phyloP scores from a whole-genome alignment of 2,888 invertebrate genomes.

The Therioaphis trifolii region DNA sequence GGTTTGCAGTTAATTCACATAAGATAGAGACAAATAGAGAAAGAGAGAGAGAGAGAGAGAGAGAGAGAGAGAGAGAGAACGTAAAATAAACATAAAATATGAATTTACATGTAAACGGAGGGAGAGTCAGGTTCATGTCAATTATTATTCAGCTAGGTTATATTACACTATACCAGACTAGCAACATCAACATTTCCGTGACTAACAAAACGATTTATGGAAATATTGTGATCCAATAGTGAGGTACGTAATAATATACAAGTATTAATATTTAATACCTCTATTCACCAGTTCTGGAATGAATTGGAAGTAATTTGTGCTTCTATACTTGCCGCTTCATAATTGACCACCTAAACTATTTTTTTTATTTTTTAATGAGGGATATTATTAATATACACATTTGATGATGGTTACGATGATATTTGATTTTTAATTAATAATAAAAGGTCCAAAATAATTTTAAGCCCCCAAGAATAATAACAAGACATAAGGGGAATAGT shows the following conservation, averaged over 20 bases:
- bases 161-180: slow-evolving; percentile 14
- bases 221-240: not conserved
- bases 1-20: not conserved
- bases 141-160: slow-evolving; percentile 44
- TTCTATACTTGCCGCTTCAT: slow-evolving; percentile 42
- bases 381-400: slow-evolving; percentile 29
- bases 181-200: not conserved
- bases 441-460: slow-evolving; percentile 50
- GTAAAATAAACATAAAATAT: not conserved
- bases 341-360: slow-evolving; percentile 35
- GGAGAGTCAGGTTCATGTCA: slow-evolving; percentile 24
- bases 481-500: not conserved
- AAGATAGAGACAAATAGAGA: not conserved
- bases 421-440: slow-evolving; percentile 52
- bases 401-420: not conserved
- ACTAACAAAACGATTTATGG: not conserved
- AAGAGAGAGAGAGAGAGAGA: not conserved
- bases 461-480: slow-evolving; percentile 39
- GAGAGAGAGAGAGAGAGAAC: not conserved
- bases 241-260: slow-evolving; percentile 3
- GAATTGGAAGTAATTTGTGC: slow-evolving; percentile 32
- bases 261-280: slow-evolving; percentile 10
- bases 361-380: slow-evolving; percentile 13
- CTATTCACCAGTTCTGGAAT: not conserved
- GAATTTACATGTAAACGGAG: not conserved